Evolutionary conservation across 2,888 invertebrate species (phyloP).

Genomic region (Matsumyia berberina): DNA sequence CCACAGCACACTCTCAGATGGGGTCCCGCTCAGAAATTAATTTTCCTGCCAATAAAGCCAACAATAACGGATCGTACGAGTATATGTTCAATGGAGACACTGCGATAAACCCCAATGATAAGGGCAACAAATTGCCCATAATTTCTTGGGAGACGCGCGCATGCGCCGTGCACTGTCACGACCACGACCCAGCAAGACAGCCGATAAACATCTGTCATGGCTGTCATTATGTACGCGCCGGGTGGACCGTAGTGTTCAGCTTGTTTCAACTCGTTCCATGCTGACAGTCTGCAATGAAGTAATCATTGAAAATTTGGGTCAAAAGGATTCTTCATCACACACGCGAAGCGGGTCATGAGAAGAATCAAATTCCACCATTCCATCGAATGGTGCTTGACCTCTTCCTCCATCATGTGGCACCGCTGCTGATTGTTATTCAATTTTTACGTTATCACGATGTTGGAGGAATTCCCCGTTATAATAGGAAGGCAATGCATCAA

Average conservation of each 20-base stretch:
- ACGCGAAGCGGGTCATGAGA: constrained; percentile 40
- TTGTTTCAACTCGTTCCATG: constrained; percentile 44
- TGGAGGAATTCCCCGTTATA: constrained; percentile 66
- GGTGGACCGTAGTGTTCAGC: constrained; percentile 33
- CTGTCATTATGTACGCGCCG: constrained; percentile 32
- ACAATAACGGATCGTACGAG: constrained; percentile 11
- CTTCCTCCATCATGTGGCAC: constrained; percentile 15
- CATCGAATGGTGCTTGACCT: constrained; percentile 50
- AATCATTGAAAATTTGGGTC: constrained; percentile 61
- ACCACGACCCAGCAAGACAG: constrained; percentile 26
- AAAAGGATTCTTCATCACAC: constrained; percentile 50
- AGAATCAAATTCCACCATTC: constrained; percentile 29
- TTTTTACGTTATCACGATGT: constrained; percentile 66
- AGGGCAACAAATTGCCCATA: constrained; percentile 59
- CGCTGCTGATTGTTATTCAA: constrained; percentile 63
- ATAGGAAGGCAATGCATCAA: constrained; percentile 69
- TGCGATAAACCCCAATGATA: constrained; percentile 49
- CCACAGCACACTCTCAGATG: not conserved
- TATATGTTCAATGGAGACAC: constrained; percentile 2
- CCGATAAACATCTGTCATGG: constrained; percentile 66
- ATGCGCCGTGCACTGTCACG: constrained; percentile 13
- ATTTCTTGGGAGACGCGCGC: constrained; percentile 29
- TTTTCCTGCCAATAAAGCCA: constrained; percentile 12
- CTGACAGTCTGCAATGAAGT: constrained; percentile 62
- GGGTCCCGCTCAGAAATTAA: not conserved